Base-by-base conservation (phyloP, 2,113 vertebrate species). In the Cottus gobio region DNA sequence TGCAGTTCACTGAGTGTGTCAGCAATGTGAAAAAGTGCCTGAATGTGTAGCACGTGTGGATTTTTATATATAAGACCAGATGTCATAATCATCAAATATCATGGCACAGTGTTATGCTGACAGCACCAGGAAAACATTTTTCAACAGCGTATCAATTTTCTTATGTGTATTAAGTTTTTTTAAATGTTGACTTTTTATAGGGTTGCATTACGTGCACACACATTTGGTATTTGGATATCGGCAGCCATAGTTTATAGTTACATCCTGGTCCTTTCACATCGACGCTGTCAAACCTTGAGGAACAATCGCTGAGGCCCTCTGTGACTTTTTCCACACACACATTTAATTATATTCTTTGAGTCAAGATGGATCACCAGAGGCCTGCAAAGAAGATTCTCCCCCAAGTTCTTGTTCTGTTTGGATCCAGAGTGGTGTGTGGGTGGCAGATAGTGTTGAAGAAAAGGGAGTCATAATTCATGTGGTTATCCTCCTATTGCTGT, bases 321-420 rank as follows among this genome's bases (percentile, higher is more conserved):
- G 31, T 62, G 18, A 37, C 34, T 37, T 37, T 62, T 24, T 24
- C 60, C 20, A 62, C 36, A 20, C 34, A 13, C 22, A n/a, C 10
- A n/a, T 36, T 62, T 62, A n/a, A 62, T 62, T 62, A 62, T 37
- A 62, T 37, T 37, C 60, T 62, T 12, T 37, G n/a, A 64, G n/a
- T 42, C n/a, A 16, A 39, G 36, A 15, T 64, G 62, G 12, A 42
- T 39, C 22, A n/a, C 61, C 24, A 7, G 36, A 64, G 36, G 31
- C 20, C 6, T 42, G 6, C 15, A 16, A 8, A 64, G 5, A 64
- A 64, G 16, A 64, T 64, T 28, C 13, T 65, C 37, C 28, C 24
- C 63, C 8, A 8, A 16, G 36, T 50, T 22, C 61, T 3, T 4
- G 22, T 24, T 65, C 11, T 65, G 37, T 44, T 18, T 26, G n/a